phyloP scores from a whole-genome alignment of 2,797 vertebrate species.

The Chrosomus eos region DNA sequence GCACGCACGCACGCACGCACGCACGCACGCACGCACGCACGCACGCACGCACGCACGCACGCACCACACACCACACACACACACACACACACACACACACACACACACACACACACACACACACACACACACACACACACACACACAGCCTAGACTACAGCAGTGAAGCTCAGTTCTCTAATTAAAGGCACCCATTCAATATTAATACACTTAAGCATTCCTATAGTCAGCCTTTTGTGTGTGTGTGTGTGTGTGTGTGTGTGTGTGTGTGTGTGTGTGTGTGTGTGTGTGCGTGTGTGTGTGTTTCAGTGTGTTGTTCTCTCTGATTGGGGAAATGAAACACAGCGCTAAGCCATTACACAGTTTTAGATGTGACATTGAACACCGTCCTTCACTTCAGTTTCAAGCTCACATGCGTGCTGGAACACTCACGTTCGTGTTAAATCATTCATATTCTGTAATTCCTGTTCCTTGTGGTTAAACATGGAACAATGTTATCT shows the following conservation, averaged over 20 bases:
- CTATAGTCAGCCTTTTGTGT: slow-evolving; percentile 32
- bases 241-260: slow-evolving; percentile 36
- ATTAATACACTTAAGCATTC: slow-evolving; percentile 49
- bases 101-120: too few relatives aligned
- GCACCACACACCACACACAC: neutral
- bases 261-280: slow-evolving; percentile 21
- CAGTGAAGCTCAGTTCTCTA: slow-evolving; percentile 41
- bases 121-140: too few relatives aligned
- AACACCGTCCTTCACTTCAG: slow-evolving; percentile 21
- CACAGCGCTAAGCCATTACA: slow-evolving; percentile 30
- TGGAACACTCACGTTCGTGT: neutral
- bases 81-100: neutral
- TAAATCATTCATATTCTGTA: slow-evolving; percentile 34
- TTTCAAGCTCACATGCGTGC: neutral
- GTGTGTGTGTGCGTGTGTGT: slow-evolving; percentile 35
- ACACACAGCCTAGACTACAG: slow-evolving; percentile 1
- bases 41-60: too few relatives aligned
- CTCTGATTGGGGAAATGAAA: slow-evolving; percentile 45
- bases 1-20: neutral
- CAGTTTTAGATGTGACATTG: slow-evolving; percentile 48
- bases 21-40: neutral
- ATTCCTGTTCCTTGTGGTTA: slow-evolving; percentile 16
- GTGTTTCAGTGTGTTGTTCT: slow-evolving; percentile 22
- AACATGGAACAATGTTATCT: slow-evolving; percentile 27
- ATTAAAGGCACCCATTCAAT: slow-evolving; percentile 44